phyloP scores from a whole-genome alignment of 1,140 invertebrate genomes.

The Drosophila malerkotliana region DNA sequence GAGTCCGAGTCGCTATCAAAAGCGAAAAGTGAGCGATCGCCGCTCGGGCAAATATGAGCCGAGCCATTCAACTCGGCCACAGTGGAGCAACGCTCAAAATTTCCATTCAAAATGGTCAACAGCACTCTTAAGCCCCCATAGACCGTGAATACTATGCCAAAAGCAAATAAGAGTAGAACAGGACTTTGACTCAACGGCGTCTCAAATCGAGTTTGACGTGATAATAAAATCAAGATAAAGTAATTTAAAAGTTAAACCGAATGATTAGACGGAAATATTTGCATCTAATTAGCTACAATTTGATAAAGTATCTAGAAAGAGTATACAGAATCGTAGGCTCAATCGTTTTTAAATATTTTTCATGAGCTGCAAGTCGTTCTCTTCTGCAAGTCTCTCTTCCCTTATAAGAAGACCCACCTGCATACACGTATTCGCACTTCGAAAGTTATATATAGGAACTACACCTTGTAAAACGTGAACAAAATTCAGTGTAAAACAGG shows the following conservation, averaged over 20 bases:
- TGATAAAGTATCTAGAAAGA: no score
- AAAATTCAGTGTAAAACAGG: background rate
- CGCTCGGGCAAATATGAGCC: constrained; percentile 21
- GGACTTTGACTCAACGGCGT: background rate
- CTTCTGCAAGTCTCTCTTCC: background rate
- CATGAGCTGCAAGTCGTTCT: background rate
- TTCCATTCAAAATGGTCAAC: background rate
- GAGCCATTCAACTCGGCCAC: constrained; percentile 43
- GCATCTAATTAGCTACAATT: no score
- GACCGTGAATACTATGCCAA: background rate
- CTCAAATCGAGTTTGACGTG: background rate
- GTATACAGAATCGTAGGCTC: no score
- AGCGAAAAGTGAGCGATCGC: constrained; percentile 19
- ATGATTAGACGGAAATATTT: background rate
- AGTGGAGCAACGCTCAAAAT: constrained; percentile 12
- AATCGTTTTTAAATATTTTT: no score
- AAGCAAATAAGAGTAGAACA: background rate
- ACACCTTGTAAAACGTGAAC: background rate
- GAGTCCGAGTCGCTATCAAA: constrained; percentile 43
- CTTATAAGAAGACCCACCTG: background rate
- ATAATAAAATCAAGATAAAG: constrained; percentile 1
- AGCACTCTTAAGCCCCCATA: background rate
- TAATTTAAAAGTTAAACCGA: background rate
- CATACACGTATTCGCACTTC: background rate
- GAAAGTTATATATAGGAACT: constrained; percentile 1